These are phyloP conservation scores for Babyrousa celebensis DNA, from an alignment of 2,797 vertebrate genomes.

Conservation along the genomic window DNA sequence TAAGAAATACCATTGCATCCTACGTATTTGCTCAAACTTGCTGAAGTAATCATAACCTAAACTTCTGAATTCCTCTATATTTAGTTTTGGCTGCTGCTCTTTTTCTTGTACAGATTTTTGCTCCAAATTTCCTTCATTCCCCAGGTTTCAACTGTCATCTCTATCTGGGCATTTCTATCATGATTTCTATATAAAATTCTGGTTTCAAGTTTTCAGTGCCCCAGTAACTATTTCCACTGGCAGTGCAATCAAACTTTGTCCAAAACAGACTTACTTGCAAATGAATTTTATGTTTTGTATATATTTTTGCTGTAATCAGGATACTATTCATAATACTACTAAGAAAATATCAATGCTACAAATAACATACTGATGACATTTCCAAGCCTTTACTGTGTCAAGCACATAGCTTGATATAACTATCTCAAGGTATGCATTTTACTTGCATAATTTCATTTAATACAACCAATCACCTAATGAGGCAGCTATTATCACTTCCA, in stretches of 20 bases:
- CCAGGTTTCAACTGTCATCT: not conserved
- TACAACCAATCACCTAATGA: not conserved
- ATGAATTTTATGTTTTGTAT: slow-evolving; percentile 5
- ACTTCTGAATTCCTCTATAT: slow-evolving; percentile 39
- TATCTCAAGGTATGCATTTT: not conserved
- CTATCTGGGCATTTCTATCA: not conserved
- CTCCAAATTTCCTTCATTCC: not conserved
- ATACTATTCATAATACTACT: slow-evolving; percentile 1
- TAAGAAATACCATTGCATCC: not conserved
- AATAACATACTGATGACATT: not conserved
- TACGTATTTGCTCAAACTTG: not conserved
- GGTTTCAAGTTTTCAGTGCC: not conserved
- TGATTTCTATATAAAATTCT: not conserved
- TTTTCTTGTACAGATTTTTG: slow-evolving; percentile 49
- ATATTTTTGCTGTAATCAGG: slow-evolving; percentile 7
- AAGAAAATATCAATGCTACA: not conserved
- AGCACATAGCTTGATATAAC: not conserved
- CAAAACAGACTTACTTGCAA: slow-evolving; percentile 25
- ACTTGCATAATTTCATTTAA: slow-evolving; percentile 23
- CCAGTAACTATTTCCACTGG: not conserved
- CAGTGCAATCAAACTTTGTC: not conserved
- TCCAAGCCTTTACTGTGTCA: not conserved
- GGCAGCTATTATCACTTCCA: not conserved
- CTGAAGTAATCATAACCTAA: not conserved
- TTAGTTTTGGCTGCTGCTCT: not conserved